These are phyloP conservation scores for Xiphophorus birchmanni DNA, from an alignment of 2,797 vertebrate genomes.

Conservation along the genomic window DNA sequence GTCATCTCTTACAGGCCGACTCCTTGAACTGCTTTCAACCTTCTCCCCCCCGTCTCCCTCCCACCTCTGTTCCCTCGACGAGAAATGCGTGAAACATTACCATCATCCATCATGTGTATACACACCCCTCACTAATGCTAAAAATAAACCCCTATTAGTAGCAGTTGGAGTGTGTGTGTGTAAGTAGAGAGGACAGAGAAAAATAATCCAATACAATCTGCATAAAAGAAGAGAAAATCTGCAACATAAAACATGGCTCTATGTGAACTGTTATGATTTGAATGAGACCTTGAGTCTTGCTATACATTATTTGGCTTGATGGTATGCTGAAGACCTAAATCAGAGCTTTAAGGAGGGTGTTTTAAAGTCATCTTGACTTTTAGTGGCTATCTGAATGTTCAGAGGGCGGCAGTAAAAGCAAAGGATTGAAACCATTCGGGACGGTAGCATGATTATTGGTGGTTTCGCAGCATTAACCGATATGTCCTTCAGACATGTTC, in stretches of 20 bases:
- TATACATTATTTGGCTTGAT: background rate
- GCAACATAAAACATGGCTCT: constrained; percentile 7
- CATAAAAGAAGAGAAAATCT: constrained; percentile 12
- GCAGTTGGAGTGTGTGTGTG: constrained; percentile 55
- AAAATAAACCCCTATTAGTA: constrained; percentile 83
- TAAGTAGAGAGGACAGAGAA: constrained; percentile 40
- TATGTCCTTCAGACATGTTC: background rate
- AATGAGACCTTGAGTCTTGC: background rate
- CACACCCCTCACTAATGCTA: constrained; percentile 72
- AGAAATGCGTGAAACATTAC: constrained; percentile 73
- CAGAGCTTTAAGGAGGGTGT: background rate
- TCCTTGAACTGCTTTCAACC: constrained; percentile 32
- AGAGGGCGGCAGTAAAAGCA: background rate
- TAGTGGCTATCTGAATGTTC: background rate
- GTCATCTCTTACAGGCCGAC: constrained; percentile 26
- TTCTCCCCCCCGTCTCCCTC: constrained; percentile 27
- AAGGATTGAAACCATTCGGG: background rate
- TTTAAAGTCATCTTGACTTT: background rate
- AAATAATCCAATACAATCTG: constrained; percentile 19
- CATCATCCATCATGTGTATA: constrained; percentile 80
- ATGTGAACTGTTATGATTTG: background rate
- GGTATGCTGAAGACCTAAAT: background rate
- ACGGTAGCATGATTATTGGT: background rate
- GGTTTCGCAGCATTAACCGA: background rate
- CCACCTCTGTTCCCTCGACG: constrained; percentile 17